A percentile compares a stretch with the other conserved stretches of the same genome.
Conservation (phyloP, 2,888 invertebrate genomes). For the Rhopalosiphum nymphaeae region DNA sequence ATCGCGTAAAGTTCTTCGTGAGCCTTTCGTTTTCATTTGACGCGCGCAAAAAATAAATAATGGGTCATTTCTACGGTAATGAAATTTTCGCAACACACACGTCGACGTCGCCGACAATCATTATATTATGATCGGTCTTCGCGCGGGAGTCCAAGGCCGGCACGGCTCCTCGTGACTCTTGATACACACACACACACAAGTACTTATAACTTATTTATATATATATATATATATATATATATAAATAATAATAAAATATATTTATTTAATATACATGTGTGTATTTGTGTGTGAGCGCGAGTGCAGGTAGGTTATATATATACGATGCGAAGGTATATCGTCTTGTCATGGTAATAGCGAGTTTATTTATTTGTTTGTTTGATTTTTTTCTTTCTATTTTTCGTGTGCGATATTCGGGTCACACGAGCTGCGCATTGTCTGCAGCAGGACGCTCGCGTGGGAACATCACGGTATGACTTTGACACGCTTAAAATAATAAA, state of each 20-base stretch:
- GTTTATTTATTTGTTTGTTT: slow-evolving; percentile 11
- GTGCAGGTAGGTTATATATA: neutral
- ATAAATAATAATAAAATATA: slow-evolving; percentile 15
- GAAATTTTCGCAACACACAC: slow-evolving; percentile 56
- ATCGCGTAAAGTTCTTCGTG: neutral
- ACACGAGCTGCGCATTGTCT: slow-evolving; percentile 42
- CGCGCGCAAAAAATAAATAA: neutral
- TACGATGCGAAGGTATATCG: neutral
- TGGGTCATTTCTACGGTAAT: slow-evolving; percentile 28
- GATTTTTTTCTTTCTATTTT: slow-evolving; percentile 14
- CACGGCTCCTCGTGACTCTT: slow-evolving; percentile 56
- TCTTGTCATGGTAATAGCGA: slow-evolving; percentile 34
- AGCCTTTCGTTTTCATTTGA: neutral
- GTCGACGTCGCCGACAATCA: neutral
- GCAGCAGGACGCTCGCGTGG: slow-evolving; percentile 37
- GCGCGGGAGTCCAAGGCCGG: slow-evolving; percentile 56
- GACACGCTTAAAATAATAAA: slow-evolving; percentile 44
- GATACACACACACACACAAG: neutral
- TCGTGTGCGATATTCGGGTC: slow-evolving; percentile 58
- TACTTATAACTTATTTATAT: neutral
- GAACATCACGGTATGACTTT: slow-evolving; percentile 54
- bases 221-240: neutral
- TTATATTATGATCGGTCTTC: neutral
- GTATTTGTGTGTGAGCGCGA: neutral
- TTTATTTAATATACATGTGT: neutral